Evolutionary conservation across 2,113 vertebrate genomes (phyloP), one percentile per base, ranked within the genome.

Genomic region (Eidolon helvum): DNA sequence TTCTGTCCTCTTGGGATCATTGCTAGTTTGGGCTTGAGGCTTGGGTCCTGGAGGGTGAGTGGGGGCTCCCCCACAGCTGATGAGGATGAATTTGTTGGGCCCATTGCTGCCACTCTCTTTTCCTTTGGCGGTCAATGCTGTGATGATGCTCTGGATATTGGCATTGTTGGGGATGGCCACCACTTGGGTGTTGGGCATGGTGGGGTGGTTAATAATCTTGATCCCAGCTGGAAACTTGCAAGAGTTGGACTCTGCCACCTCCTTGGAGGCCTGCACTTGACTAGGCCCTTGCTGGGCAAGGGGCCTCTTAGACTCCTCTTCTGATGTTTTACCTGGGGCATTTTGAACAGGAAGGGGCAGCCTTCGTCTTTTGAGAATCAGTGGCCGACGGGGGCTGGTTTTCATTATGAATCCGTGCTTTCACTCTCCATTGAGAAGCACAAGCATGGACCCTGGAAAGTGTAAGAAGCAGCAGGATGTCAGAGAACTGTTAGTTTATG

Each of bases 351-450:
- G 98, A 95, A 99, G 99, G 43, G 99, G 98, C 72, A 99, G 91
- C 96, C 99, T 99, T 96, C 99, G 98, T 98, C 99, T 99, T 97
- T 99, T 99, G 55, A 99, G 99, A 98, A 99, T 99, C 95, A 99
- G 97, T 88, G 99, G 99, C 98, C 99, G 99, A 89, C 98, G 98
- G 84, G 99, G 99, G 98, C 99, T 99, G 83, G 98, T 98, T 98
- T 98, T 99, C 99, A 99, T 99, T 96, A 97, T 99, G 97, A 97
- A 97, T 97, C 83, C 84, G 1, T 33, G 85, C 91, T 96, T 61
- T 97, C 87, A 95, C 96, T 97, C 98, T 98, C 98, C 99, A 99
- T 99, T 88, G 98, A 99, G 97, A 98, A 97, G 72, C 89, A 95
- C n/a, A 97, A 95, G 65, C 65, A 59, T 21, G 90, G 98, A 96